These are phyloP conservation scores for Meghimatium bilineatum DNA, from an alignment of 2,888 invertebrate species.

Conservation along the genomic window DNA sequence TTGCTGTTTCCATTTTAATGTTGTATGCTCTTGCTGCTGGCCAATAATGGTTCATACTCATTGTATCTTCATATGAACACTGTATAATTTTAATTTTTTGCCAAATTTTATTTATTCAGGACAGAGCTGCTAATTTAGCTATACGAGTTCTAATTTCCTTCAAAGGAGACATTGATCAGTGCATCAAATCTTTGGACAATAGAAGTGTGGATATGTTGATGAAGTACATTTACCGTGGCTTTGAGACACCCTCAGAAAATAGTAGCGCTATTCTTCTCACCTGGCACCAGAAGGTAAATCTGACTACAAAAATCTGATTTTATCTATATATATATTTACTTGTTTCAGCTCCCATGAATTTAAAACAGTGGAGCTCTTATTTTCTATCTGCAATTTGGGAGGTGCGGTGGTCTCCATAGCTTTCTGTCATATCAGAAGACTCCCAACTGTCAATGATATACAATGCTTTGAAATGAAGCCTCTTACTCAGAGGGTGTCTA, in stretches of 20 bases:
- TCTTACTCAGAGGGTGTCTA: too few relatives aligned
- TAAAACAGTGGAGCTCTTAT: too few relatives aligned
- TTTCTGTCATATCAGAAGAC: too few relatives aligned
- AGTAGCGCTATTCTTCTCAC: slow-evolving; percentile 93
- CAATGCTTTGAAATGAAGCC: too few relatives aligned
- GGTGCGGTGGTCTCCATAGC: too few relatives aligned
- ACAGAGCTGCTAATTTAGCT: slow-evolving; percentile 89
- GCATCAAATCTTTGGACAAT: slow-evolving; percentile 86
- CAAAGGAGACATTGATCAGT: slow-evolving; percentile 95
- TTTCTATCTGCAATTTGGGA: too few relatives aligned
- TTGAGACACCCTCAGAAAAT: slow-evolving; percentile 94
- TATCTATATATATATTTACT: too few relatives aligned
- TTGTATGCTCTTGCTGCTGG: too few relatives aligned
- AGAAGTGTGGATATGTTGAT: slow-evolving; percentile 93
- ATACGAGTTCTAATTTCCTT: slow-evolving; percentile 93
- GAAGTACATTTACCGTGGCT: slow-evolving; percentile 98
- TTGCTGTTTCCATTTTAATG: too few relatives aligned
- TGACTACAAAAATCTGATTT: background rate
- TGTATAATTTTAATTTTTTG: background rate
- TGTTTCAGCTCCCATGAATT: too few relatives aligned
- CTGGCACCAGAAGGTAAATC: slow-evolving; percentile 94
- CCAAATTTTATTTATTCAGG: slow-evolving; percentile 80
- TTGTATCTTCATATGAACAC: background rate
- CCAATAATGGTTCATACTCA: too few relatives aligned
- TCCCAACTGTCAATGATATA: too few relatives aligned